Base-by-base conservation (phyloP, 2,113 vertebrate genomes). In the Notarius quadriscutis region DNA sequence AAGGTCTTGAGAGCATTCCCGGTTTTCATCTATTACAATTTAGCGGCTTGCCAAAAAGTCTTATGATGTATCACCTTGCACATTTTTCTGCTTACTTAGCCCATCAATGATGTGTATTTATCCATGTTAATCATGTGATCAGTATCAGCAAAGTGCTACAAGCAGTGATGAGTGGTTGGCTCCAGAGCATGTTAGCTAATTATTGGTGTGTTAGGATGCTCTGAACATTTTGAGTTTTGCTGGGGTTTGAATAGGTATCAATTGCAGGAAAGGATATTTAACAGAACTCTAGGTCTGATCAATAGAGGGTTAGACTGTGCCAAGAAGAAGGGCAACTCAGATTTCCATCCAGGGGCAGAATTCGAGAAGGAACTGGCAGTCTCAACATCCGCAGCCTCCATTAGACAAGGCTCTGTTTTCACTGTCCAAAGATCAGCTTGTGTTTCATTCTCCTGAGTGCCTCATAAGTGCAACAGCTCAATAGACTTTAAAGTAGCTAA, bases 271-370 rank as follows among this genome's bases (percentile, higher is more conserved):
- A 25, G 62, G 83, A 84, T 87, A 60, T 87, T 83, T 83, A 60
- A 77, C 62, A 78, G 63, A 34, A 85, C 87, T 71, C 27, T 51
- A 4, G 84, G 84, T 27, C 51, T 62, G 85, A 87, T 93, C 91
- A 88, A 87, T 87, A 88, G 63, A 50, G 86, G 87, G 85, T 83
- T 27, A 30, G 89, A 60, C 86, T n/a, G 51, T 71, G 20, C 62
- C 87, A 88, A 84, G 53, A 84, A 90, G 90, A 87, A 58, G 71
- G n/a, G 83, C 1, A 20, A 88, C 86, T 95, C 91, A 34, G 87
- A 88, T 95, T 95, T 93, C 92, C 89, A 89, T 92, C 89, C 89
- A 53, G 11, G 83, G 87, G 93, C 95, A 94, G 90, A 96, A 96
- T 94, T 84, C 90, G 94, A 95, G 92, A 89, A 84, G 83, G 87